Conservation (phyloP, 2,888 invertebrate species). For the Lamellibrachia satsuma region DNA sequence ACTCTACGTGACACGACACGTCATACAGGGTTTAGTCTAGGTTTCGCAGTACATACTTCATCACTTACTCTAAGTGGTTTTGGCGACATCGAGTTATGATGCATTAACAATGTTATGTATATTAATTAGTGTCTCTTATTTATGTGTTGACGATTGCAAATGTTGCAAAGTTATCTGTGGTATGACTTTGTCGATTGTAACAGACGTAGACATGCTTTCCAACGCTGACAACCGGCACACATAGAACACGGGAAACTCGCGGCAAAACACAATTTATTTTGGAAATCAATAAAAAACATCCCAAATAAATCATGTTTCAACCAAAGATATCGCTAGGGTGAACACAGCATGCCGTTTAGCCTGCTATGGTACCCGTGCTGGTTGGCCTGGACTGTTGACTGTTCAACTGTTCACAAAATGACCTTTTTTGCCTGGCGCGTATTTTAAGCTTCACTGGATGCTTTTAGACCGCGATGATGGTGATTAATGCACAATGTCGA, state of each 20-base stretch:
- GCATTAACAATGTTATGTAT: neutral
- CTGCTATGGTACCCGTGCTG: neutral
- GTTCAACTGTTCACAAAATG: neutral
- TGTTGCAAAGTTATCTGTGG: no score
- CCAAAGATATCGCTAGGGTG: no score
- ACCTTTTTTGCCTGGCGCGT: neutral
- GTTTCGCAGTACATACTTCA: neutral
- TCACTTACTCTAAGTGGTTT: neutral
- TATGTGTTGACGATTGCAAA: no score
- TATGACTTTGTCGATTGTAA: neutral
- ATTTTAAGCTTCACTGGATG: neutral
- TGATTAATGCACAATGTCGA: neutral
- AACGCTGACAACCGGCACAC: no score
- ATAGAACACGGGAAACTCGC: no score
- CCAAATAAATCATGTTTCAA: no score
- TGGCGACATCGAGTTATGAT: neutral
- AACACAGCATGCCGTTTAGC: no score
- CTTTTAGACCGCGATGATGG: neutral
- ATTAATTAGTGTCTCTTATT: no score
- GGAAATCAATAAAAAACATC: no score
- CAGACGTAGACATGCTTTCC: neutral
- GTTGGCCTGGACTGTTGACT: neutral
- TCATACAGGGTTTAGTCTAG: neutral
- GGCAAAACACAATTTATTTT: no score
- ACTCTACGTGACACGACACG: neutral